Percentiles rank a stretch among this genome's conserved stretches.
phyloP scores from a whole-genome alignment of 1,140 invertebrate species.

The Drosophila rhopaloa region DNA sequence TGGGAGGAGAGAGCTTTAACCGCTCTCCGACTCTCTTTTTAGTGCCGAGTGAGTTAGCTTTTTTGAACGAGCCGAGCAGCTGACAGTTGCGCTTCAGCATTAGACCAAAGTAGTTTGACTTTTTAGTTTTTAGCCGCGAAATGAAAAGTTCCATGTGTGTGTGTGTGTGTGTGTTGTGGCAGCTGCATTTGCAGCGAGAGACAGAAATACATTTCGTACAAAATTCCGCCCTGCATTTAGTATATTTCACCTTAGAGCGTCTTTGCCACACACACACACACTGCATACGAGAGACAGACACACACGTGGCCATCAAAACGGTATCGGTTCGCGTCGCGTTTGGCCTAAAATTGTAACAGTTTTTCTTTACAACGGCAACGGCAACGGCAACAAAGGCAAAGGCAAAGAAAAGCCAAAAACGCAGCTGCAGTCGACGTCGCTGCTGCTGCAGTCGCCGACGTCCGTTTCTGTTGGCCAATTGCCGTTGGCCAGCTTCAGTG shows the following conservation, averaged over 20 bases:
- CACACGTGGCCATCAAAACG: constrained; percentile 71
- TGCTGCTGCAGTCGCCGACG: constrained; percentile 55
- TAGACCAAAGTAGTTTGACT: constrained; percentile 76
- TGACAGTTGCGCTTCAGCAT: constrained; percentile 80
- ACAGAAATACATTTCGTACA: constrained; percentile 70
- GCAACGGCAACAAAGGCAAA: constrained; percentile 19
- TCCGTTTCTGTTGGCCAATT: constrained; percentile 15
- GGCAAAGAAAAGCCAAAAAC: constrained; percentile 16
- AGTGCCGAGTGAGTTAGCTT: constrained; percentile 26
- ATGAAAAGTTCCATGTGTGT: constrained; percentile 59
- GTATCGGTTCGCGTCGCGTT: constrained; percentile 63
- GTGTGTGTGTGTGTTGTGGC: constrained; percentile 41
- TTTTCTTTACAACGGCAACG: constrained; percentile 51
- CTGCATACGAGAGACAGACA: background rate
- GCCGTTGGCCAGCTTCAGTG: constrained; percentile 67
- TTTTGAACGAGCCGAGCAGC: constrained; percentile 66
- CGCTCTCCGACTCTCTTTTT: constrained; percentile 9
- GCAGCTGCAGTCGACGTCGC: constrained; percentile 28
- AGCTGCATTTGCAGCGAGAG: constrained; percentile 66
- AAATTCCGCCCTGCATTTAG: constrained; percentile 62
- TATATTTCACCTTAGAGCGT: constrained; percentile 83
- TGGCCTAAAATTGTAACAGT: constrained; percentile 80
- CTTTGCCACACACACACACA: constrained; percentile 58
- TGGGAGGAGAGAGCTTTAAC: constrained; percentile 39
- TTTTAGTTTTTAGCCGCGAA: constrained; percentile 62